Conservation (phyloP, 2,113 vertebrate species). For the Misgurnus anguillicaudatus region DNA sequence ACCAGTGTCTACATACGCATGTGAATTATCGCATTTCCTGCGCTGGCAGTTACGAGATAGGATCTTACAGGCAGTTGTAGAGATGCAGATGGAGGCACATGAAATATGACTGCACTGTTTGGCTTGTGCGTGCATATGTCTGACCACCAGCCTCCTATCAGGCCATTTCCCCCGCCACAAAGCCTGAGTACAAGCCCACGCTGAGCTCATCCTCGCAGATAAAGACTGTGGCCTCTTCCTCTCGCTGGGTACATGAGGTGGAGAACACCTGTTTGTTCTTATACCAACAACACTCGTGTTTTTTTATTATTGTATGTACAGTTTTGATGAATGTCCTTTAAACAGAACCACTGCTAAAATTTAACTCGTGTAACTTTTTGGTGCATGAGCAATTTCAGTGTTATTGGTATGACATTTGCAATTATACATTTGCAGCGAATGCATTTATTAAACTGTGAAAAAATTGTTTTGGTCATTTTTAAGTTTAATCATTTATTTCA, state of each 20-base stretch:
- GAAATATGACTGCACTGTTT: constrained; percentile 46
- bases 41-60: constrained; percentile 51
- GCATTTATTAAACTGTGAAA: too few species aligned
- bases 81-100: constrained; percentile 44
- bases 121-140: constrained; percentile 28
- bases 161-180: constrained; percentile 37
- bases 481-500: too few species aligned
- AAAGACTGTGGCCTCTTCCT: constrained; percentile 43
- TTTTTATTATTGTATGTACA: not conserved
- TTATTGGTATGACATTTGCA: too few species aligned
- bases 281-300: not conserved
- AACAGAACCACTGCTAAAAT: not conserved
- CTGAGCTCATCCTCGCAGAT: constrained; percentile 27
- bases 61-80: constrained; percentile 53
- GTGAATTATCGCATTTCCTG: constrained; percentile 47
- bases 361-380: not conserved
- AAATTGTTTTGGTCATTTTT: too few species aligned
- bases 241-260: not conserved
- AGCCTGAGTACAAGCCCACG: not conserved
- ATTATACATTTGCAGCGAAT: too few species aligned
- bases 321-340: too few species aligned
- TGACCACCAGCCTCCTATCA: constrained; percentile 50
- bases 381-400: not conserved
- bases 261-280: constrained; percentile 25
- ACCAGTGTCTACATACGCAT: constrained; percentile 12